phyloP scores from a whole-genome alignment of 2,797 vertebrate species.

The Sebastes minor region DNA sequence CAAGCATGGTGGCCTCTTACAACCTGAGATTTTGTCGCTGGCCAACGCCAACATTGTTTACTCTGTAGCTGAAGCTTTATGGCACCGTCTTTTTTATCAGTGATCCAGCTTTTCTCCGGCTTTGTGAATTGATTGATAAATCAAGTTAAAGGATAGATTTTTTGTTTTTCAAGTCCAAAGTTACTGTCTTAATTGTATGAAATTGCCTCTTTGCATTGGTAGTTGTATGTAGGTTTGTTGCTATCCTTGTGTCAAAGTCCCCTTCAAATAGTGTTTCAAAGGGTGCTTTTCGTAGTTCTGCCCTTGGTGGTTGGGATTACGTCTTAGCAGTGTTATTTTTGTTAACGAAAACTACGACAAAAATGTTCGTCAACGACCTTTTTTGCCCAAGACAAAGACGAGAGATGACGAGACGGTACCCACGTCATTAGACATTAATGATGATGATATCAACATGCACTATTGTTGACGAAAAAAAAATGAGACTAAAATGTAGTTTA shows the following conservation, averaged over 20 bases:
- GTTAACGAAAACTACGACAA: no score
- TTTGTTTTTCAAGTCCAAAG: neutral
- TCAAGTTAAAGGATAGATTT: neutral
- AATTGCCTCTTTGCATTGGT: neutral
- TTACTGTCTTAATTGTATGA: neutral
- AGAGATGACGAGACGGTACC: no score
- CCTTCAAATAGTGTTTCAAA: neutral
- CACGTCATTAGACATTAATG: no score
- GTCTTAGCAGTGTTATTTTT: no score
- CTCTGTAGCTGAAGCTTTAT: neutral
- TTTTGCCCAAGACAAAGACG: no score
- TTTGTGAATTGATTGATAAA: neutral
- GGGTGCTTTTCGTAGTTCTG: neutral
- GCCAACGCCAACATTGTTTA: neutral
- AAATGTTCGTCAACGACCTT: no score
- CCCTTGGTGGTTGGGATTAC: neutral
- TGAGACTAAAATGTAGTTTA: no score
- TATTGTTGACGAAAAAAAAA: no score
- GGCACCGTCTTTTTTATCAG: neutral
- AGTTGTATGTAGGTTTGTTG: neutral
- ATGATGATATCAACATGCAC: no score
- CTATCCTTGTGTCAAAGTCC: neutral
- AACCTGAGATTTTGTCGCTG: slow-evolving; percentile 27
- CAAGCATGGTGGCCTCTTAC: slow-evolving; percentile 26
- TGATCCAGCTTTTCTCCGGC: neutral